Evolutionary conservation across 2,888 invertebrate species (phyloP).

Genomic region (Leptothorax acervorum): DNA sequence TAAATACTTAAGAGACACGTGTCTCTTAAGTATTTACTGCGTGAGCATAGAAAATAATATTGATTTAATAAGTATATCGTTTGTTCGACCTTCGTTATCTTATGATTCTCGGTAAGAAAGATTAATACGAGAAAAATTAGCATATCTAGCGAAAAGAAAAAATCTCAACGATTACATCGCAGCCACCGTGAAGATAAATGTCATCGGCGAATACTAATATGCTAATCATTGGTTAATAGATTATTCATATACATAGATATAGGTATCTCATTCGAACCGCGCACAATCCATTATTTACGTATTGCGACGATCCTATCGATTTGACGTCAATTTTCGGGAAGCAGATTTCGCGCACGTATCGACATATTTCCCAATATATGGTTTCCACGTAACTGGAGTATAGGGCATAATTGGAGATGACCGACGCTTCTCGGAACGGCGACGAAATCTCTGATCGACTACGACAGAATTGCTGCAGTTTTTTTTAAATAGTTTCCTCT

Average conservation of each 20-base stretch:
- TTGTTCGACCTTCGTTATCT: not conserved
- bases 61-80: not conserved
- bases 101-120: not conserved
- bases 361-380: not conserved
- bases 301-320: slow-evolving; percentile 8
- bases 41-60: not conserved
- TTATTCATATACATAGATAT: not conserved
- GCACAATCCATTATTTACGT: not conserved
- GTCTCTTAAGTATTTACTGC: too few relatives aligned
- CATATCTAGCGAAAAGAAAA: not conserved
- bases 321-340: slow-evolving; percentile 30
- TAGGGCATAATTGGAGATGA: not conserved
- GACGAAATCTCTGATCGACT: not conserved
- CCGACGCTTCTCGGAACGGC: not conserved
- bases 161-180: not conserved
- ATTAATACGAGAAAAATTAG: not conserved
- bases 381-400: slow-evolving; percentile 4
- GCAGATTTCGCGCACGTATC: not conserved
- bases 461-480: not conserved
- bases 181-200: not conserved
- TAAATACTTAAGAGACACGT: too few relatives aligned
- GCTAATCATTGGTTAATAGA: not conserved
- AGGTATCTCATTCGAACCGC: not conserved
- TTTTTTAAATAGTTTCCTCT: not conserved
- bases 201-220: not conserved